phyloP scores from a whole-genome alignment of 2,113 vertebrate genomes.

The Lagopus leucura region DNA sequence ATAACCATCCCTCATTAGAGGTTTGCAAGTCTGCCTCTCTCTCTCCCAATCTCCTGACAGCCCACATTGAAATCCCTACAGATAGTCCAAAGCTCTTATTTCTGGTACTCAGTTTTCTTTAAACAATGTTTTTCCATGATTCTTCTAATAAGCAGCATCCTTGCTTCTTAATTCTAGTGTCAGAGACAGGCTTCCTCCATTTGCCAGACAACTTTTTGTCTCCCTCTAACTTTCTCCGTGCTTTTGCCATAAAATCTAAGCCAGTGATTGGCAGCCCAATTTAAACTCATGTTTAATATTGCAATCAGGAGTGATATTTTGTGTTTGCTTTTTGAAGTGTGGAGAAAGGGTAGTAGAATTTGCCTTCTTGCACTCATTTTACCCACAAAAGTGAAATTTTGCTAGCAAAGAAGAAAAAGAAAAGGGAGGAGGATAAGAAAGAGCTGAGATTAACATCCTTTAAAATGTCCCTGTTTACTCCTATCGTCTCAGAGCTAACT shows the following conservation, averaged over 20 bases:
- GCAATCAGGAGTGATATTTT: neutral
- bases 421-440: neutral
- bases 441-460: slow-evolving; percentile 34
- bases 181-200: neutral
- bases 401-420: neutral
- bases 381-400: slow-evolving; percentile 41
- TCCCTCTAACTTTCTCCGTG: neutral
- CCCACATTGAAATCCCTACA: neutral
- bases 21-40: neutral
- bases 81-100: neutral
- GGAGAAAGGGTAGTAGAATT: slow-evolving; percentile 11
- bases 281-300: slow-evolving; percentile 1
- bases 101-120: neutral
- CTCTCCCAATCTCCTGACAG: neutral
- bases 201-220: neutral
- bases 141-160: neutral
- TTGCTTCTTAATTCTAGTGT: neutral
- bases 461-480: slow-evolving; percentile 68
- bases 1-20: neutral
- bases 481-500: slow-evolving; percentile 39
- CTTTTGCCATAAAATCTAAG: neutral
- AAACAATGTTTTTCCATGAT: neutral
- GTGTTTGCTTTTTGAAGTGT: slow-evolving; percentile 26
- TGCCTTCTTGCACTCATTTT: slow-evolving; percentile 22
- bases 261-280: neutral